Conservation (phyloP, 2,113 vertebrate species). For the Solea senegalensis region DNA sequence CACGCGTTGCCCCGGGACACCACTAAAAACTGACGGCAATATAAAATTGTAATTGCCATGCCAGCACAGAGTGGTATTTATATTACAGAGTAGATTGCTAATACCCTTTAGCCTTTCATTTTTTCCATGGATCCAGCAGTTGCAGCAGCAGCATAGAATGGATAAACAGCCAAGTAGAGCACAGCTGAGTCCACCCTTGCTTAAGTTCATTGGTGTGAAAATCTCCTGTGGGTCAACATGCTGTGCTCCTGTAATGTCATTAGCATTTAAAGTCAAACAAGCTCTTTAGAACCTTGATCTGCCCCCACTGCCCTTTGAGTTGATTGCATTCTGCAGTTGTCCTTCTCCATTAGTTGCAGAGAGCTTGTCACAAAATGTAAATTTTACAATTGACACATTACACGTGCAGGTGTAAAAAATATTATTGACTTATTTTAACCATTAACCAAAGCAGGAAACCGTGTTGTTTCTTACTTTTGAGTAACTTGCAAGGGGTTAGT, state of each 20-base stretch:
- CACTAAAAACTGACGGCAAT: constrained; percentile 52
- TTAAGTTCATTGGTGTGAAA: constrained; percentile 69
- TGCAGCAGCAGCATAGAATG: constrained; percentile 7
- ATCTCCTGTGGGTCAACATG: constrained; percentile 74
- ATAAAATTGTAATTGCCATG: constrained; percentile 62
- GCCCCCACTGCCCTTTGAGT: constrained; percentile 31
- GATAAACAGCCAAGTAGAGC: constrained; percentile 40
- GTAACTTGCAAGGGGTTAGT: constrained; percentile 39
- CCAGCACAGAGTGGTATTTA: constrained; percentile 47
- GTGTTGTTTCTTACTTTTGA: constrained; percentile 54
- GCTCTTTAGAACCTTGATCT: constrained; percentile 32
- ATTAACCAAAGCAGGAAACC: constrained; percentile 43
- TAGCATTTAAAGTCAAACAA: constrained; percentile 69
- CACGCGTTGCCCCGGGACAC: constrained; percentile 28
- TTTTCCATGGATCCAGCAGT: constrained; percentile 8
- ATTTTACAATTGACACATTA: neutral
- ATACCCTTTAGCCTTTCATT: constrained; percentile 51
- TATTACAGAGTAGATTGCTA: constrained; percentile 62
- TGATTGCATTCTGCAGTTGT: constrained; percentile 13
- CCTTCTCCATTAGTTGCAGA: neutral
- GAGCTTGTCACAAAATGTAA: neutral
- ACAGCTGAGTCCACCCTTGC: constrained; percentile 44
- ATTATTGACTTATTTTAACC: constrained; percentile 1
- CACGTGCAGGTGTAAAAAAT: neutral
- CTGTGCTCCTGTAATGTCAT: constrained; percentile 67